Conservation (phyloP, 1,140 invertebrate genomes). For the Agrypnia vestita region DNA sequence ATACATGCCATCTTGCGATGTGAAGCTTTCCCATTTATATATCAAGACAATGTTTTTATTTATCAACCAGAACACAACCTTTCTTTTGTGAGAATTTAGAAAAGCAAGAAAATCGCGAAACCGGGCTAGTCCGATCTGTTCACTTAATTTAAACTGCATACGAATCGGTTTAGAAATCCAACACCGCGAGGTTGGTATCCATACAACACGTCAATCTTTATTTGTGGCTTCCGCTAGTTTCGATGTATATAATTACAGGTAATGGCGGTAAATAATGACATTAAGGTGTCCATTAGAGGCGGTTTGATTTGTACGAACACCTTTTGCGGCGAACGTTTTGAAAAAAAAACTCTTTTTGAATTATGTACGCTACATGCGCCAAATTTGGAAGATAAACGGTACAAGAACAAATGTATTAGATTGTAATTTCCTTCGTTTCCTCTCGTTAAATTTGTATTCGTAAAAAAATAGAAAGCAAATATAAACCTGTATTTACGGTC, state of each 20-base stretch:
- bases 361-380: conserved; percentile 35
- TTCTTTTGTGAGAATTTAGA: no score
- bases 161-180: neutral
- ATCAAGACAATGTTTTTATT: no score
- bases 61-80: no score
- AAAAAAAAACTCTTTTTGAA: conserved; percentile 20
- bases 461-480: conserved; percentile 7
- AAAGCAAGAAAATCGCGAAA: no score
- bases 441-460: neutral
- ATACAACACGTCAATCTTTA: conserved; percentile 26
- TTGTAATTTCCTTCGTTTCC: neutral
- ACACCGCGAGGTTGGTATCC: neutral
- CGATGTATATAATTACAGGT: conserved; percentile 33
- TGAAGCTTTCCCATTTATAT: no score
- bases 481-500: conserved; percentile 6
- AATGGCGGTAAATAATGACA: conserved; percentile 44
- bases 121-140: no score
- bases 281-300: conserved; percentile 37
- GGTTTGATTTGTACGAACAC: conserved; percentile 25
- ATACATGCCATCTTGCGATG: no score
- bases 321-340: conserved; percentile 16
- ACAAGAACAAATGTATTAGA: neutral
- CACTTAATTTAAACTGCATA: neutral
- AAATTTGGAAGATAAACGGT: conserved; percentile 20
- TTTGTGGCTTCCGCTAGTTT: conserved; percentile 31